Percentiles rank a stretch among this genome's conserved stretches.
phyloP scores from a whole-genome alignment of 2,888 invertebrate genomes.

The Boloria euphrosyne region DNA sequence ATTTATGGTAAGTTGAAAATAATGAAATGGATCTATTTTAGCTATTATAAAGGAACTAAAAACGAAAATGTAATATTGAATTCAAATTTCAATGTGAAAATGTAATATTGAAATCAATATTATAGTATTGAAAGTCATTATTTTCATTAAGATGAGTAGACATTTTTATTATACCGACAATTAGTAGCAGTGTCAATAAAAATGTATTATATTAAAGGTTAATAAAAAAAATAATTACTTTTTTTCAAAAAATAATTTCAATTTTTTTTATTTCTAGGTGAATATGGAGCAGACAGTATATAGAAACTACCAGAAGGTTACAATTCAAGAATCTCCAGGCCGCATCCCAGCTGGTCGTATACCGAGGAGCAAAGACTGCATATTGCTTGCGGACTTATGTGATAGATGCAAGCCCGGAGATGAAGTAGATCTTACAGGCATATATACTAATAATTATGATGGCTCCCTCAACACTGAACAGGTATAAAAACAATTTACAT shows the following conservation, averaged over 20 bases:
- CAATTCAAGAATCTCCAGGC: constrained; percentile 98
- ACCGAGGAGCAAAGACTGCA: constrained; percentile 98
- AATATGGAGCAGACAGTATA: constrained; percentile 99
- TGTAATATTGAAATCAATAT: too few relatives aligned
- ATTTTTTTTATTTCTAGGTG: constrained; percentile 80
- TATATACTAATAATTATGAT: constrained; percentile 99
- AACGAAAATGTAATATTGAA: too few relatives aligned
- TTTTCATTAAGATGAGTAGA: too few relatives aligned
- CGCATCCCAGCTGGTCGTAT: constrained; percentile 98
- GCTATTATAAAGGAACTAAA: too few relatives aligned
- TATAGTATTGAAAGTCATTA: too few relatives aligned
- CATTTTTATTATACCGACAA: too few relatives aligned
- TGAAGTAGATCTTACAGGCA: constrained; percentile 96
- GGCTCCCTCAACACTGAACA: constrained; percentile 97
- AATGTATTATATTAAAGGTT: too few relatives aligned
- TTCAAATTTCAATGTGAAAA: too few relatives aligned
- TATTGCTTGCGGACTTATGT: constrained; percentile 96
- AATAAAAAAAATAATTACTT: too few relatives aligned
- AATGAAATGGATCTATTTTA: neutral
- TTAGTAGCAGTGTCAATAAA: too few relatives aligned
- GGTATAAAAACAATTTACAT: constrained; percentile 59
- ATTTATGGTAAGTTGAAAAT: constrained; percentile 86
- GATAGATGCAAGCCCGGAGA: constrained; percentile 99
- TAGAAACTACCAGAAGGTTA: constrained; percentile 98
- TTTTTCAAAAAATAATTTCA: too few relatives aligned